Evolutionary conservation across 2,888 invertebrate genomes (phyloP).

Genomic region (Zygaena filipendulae): DNA sequence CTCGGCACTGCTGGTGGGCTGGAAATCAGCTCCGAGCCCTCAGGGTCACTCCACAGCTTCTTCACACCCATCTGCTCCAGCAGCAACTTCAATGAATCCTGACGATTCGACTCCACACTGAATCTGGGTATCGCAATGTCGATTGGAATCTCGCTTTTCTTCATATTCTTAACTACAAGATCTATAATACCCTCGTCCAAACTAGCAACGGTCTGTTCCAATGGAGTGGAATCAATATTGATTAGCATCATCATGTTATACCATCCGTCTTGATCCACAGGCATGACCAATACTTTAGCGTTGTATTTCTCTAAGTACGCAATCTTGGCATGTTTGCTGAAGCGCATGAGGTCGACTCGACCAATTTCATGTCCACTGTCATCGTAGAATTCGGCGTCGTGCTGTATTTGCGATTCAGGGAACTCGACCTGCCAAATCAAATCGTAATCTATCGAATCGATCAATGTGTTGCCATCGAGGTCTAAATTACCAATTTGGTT

Average conservation of each 20-base stretch:
- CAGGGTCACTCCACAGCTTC: neutral
- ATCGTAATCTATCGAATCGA: neutral
- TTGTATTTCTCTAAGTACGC: neutral
- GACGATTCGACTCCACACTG: neutral
- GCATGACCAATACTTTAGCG: neutral
- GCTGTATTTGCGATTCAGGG: neutral
- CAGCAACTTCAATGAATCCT: neutral
- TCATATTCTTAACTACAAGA: neutral
- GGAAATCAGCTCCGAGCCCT: neutral
- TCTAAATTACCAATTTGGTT: too few relatives aligned
- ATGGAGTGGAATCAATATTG: neutral
- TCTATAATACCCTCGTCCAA: neutral
- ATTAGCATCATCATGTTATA: neutral
- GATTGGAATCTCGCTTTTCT: neutral
- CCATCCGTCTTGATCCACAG: neutral
- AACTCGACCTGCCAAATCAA: neutral
- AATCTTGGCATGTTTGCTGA: neutral
- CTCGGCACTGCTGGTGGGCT: neutral
- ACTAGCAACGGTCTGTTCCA: neutral
- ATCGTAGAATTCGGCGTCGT: neutral
- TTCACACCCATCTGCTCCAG: neutral
- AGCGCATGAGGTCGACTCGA: neutral
- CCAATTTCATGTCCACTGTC: neutral
- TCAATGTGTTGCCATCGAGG: too few relatives aligned
- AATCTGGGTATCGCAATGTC: neutral